phyloP scores from a whole-genome alignment of 1,140 invertebrate genomes.

The Lordiphosa clarofinis region DNA sequence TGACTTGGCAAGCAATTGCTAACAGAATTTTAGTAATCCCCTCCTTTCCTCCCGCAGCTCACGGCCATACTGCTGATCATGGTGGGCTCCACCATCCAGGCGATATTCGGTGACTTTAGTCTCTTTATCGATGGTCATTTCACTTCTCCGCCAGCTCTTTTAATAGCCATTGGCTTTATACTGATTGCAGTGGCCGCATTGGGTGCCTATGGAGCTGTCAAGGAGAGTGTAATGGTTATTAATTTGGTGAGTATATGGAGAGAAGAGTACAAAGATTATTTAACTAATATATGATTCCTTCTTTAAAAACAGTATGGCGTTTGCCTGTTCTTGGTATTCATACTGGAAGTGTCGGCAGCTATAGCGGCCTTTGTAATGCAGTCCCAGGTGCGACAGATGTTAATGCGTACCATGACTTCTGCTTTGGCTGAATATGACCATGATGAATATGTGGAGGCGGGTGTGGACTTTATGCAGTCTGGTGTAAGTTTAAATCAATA shows the following conservation, averaged over 20 bases:
- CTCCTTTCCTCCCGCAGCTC: conserved; percentile 80
- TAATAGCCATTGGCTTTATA: conserved; percentile 88
- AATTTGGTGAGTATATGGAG: conserved; percentile 83
- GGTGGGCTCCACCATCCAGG: conserved; percentile 88
- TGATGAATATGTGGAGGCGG: conserved; percentile 80
- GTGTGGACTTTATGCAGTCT: conserved; percentile 85
- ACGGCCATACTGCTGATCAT: conserved; percentile 88
- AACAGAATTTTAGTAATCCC: background rate
- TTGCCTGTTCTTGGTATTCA: conserved; percentile 87
- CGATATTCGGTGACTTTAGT: conserved; percentile 87
- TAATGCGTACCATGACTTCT: conserved; percentile 82
- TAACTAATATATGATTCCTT: background rate
- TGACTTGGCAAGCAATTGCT: background rate
- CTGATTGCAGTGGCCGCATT: conserved; percentile 89
- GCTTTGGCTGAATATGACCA: conserved; percentile 82
- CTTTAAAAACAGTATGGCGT: conserved; percentile 86
- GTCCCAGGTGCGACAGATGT: conserved; percentile 81
- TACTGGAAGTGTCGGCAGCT: conserved; percentile 90
- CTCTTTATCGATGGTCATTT: conserved; percentile 85
- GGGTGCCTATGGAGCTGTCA: conserved; percentile 90
- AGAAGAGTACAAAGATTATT: background rate
- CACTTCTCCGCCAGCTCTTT: conserved; percentile 86
- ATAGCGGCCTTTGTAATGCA: conserved; percentile 89
- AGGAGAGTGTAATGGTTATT: conserved; percentile 90
- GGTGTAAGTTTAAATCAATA: conserved; percentile 80